phyloP scores from a whole-genome alignment of 2,797 vertebrate species.

The Cottoperca gobio region DNA sequence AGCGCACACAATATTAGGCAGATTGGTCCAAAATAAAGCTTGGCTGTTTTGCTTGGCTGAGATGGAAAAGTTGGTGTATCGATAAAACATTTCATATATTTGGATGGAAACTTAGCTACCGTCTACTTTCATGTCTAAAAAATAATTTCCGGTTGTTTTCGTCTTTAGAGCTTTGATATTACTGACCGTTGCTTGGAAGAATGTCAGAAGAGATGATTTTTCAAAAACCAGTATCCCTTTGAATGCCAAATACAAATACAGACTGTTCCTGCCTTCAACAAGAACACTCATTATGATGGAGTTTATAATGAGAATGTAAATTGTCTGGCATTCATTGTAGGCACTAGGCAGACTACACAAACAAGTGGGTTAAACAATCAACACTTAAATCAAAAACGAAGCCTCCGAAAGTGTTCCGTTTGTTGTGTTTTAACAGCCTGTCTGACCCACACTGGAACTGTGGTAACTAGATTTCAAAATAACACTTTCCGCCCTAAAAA shows the following conservation, averaged over 20 bases:
- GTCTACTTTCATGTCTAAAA: neutral
- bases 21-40: neutral
- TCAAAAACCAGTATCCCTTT: neutral
- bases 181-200: neutral
- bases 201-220: neutral
- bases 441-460: slow-evolving; percentile 60
- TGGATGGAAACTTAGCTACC: neutral
- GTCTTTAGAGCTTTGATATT: neutral
- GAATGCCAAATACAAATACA: slow-evolving; percentile 26
- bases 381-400: slow-evolving; percentile 48
- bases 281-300: slow-evolving; percentile 23
- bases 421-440: slow-evolving; percentile 44
- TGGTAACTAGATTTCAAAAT: slow-evolving; percentile 61
- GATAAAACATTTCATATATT: neutral
- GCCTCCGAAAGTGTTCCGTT: too few species aligned
- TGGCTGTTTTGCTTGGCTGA: neutral
- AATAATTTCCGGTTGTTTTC: neutral
- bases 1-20: too few species aligned
- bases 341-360: slow-evolving; percentile 56
- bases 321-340: slow-evolving; percentile 26
- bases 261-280: slow-evolving; percentile 11
- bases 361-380: slow-evolving; percentile 60
- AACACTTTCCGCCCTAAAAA: slow-evolving; percentile 46
- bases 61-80: neutral
- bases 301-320: slow-evolving; percentile 47